A percentile compares a stretch with the other conserved stretches of the same genome.
Conservation (phyloP, 2,888 invertebrate genomes). For the Trachelus tabidus region DNA sequence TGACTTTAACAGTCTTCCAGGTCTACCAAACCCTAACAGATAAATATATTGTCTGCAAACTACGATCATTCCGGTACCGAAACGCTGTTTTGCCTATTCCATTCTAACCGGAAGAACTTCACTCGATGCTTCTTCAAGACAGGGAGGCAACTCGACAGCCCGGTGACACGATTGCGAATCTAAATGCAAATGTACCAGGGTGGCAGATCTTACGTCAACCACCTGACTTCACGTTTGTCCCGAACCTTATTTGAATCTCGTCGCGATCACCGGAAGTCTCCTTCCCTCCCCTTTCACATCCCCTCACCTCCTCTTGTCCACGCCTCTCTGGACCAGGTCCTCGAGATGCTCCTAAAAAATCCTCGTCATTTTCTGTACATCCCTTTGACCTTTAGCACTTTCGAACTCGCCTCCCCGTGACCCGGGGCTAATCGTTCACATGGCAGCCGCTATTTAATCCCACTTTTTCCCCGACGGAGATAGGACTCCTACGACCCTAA, state of each 20-base stretch:
- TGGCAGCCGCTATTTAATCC: neutral
- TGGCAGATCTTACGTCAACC: neutral
- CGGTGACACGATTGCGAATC: slow-evolving; percentile 25
- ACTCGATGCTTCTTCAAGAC: neutral
- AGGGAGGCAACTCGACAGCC: neutral
- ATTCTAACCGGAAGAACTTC: neutral
- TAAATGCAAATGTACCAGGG: slow-evolving; percentile 23
- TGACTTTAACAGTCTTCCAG: neutral
- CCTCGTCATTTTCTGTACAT: neutral
- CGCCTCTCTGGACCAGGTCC: neutral
- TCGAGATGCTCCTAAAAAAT: neutral
- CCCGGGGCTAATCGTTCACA: neutral
- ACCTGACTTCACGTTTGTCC: neutral
- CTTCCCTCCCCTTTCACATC: neutral
- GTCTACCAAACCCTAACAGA: neutral
- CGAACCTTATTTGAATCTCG: neutral
- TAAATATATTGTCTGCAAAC: neutral
- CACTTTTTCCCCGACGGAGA: neutral
- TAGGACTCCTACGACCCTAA: neutral
- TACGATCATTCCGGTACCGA: neutral
- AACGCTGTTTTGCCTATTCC: neutral
- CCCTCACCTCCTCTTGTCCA: neutral
- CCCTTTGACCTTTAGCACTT: neutral
- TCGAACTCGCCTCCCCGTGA: neutral
- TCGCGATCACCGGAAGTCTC: neutral